Evolutionary conservation across 2,797 vertebrate genomes (phyloP).

Genomic region (Orientallactaga sibirica): DNA sequence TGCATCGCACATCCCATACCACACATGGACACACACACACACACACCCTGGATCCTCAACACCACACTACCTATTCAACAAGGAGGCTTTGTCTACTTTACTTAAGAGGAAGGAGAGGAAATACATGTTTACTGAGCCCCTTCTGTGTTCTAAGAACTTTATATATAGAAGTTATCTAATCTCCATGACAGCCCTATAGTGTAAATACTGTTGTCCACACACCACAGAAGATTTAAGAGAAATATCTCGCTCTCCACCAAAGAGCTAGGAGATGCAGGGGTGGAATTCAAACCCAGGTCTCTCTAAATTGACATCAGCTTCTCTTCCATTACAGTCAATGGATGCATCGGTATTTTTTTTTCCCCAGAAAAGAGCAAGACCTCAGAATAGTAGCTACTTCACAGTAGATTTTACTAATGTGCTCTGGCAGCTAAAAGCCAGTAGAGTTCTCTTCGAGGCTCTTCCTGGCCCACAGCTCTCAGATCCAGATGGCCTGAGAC

Average conservation of each 20-base stretch:
- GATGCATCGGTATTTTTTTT: not conserved
- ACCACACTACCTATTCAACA: not conserved
- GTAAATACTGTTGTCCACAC: not conserved
- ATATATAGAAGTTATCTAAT: not conserved
- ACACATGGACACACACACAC: too few species aligned
- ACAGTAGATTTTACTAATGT: not conserved
- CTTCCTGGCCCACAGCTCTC: not conserved
- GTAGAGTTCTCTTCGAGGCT: not conserved
- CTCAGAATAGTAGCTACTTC: not conserved
- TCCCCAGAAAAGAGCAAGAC: not conserved
- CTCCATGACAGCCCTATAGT: not conserved
- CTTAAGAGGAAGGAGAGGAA: not conserved
- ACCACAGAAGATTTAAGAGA: not conserved
- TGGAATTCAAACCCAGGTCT: not conserved
- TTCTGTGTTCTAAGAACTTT: not conserved
- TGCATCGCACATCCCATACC: too few species aligned
- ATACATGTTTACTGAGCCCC: not conserved
- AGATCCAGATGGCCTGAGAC: not conserved
- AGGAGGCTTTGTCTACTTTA: not conserved
- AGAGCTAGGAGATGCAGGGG: not conserved
- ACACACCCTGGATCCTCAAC: not conserved
- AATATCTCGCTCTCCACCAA: not conserved
- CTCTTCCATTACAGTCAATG: not conserved
- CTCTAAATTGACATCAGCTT: not conserved
- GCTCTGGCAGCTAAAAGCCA: not conserved